phyloP scores from a whole-genome alignment of 2,888 invertebrate species.

The Eupithecia subfuscata region DNA sequence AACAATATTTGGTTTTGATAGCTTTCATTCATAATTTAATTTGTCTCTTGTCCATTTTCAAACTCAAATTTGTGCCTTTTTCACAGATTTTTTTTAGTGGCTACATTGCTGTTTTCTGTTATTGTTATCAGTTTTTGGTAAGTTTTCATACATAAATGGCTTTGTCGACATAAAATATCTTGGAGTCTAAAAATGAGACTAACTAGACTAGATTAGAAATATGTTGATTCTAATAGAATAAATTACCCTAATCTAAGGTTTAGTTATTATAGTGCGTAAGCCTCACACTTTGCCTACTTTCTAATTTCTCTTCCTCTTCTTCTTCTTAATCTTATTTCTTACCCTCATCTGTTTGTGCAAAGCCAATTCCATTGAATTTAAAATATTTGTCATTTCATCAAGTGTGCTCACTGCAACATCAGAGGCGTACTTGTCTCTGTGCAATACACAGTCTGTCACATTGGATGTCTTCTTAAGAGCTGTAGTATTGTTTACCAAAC shows the following conservation, averaged over 20 bases:
- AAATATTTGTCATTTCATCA: constrained; percentile 66
- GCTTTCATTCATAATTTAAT: too few relatives aligned
- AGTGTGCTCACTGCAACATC: constrained; percentile 69
- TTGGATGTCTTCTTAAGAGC: constrained; percentile 69
- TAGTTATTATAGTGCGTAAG: too few relatives aligned
- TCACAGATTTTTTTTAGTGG: too few relatives aligned
- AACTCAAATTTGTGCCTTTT: too few relatives aligned
- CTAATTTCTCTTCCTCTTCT: too few relatives aligned
- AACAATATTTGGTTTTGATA: too few relatives aligned
- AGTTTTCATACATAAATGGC: neutral
- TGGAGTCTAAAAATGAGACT: neutral
- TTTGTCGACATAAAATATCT: neutral
- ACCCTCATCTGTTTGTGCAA: constrained; percentile 72
- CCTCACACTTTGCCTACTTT: too few relatives aligned
- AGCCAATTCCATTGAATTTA: constrained; percentile 73
- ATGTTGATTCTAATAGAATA: neutral
- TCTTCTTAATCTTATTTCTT: too few relatives aligned
- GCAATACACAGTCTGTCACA: constrained; percentile 65
- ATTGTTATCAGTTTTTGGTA: too few relatives aligned
- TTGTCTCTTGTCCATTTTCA: too few relatives aligned
- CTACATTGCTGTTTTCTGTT: too few relatives aligned
- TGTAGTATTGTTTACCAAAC: constrained; percentile 69
- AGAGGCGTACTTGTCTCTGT: constrained; percentile 75
- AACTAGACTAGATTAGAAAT: too few relatives aligned
- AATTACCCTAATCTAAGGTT: constrained; percentile 72